Conservation (phyloP, 1,140 invertebrate species). For the Drosophila nannoptera region DNA sequence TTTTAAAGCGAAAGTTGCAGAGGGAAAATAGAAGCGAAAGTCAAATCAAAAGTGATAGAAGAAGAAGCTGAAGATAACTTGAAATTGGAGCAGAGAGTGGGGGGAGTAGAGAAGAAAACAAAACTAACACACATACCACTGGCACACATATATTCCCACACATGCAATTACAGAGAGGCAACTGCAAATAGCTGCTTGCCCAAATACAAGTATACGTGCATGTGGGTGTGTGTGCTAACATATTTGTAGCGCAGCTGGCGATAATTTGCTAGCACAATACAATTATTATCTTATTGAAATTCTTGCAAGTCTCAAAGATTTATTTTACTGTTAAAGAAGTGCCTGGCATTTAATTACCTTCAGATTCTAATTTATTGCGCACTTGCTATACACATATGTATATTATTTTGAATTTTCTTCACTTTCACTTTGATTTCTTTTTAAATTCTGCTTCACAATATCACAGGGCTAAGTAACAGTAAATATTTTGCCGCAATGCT, state of each 20-base stretch:
- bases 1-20: constrained; percentile 25
- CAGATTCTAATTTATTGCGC: constrained; percentile 2
- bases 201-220: neutral
- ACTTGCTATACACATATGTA: neutral
- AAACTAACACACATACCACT: constrained; percentile 14
- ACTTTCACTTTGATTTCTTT: neutral
- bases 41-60: constrained; percentile 54
- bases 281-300: neutral
- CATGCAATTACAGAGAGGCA: constrained; percentile 10
- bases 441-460: constrained; percentile 11
- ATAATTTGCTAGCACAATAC: neutral
- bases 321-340: neutral
- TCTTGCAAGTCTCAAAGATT: neutral
- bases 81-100: constrained; percentile 57
- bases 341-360: constrained; percentile 11
- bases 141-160: constrained; percentile 4
- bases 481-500: neutral
- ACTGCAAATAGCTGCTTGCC: constrained; percentile 12
- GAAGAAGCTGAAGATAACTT: constrained; percentile 25
- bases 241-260: neutral
- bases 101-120: constrained; percentile 23
- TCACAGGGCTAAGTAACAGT: constrained; percentile 9
- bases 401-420: neutral
- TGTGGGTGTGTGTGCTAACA: neutral
- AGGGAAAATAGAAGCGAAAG: constrained; percentile 33